Conservation (phyloP, 1,140 invertebrate genomes). For the Drosophila kohkoa region DNA sequence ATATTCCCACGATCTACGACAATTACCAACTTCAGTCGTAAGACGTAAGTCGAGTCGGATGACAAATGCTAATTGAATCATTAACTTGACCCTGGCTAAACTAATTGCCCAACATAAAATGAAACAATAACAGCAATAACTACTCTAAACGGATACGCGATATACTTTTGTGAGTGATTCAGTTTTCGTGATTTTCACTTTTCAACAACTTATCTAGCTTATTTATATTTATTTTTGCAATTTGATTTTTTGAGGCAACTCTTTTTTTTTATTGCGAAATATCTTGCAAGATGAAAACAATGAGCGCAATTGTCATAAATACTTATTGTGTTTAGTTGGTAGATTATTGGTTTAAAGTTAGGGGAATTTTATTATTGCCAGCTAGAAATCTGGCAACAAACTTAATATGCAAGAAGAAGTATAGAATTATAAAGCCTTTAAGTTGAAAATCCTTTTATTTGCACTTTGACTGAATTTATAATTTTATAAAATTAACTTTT, state of each 20-base stretch:
- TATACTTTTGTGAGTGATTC: conserved; percentile 24
- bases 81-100: conserved; percentile 71
- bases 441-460: too few relatives aligned
- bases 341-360: neutral
- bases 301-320: conserved; percentile 20
- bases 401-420: too few relatives aligned
- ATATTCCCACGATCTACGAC: conserved; percentile 79
- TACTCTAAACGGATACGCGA: conserved; percentile 31
- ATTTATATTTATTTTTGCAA: conserved; percentile 24
- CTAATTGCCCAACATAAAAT: conserved; percentile 78
- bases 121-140: conserved; percentile 43
- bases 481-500: too few relatives aligned
- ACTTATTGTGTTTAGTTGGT: neutral
- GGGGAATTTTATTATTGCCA: neutral
- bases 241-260: neutral
- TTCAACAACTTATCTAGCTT: conserved; percentile 28
- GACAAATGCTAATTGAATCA: conserved; percentile 82
- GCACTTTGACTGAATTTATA: too few relatives aligned
- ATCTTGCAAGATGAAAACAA: conserved; percentile 7
- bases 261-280: conserved; percentile 17
- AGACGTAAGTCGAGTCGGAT: conserved; percentile 44
- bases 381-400: too few relatives aligned
- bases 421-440: too few relatives aligned
- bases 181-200: conserved; percentile 60
- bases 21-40: conserved; percentile 49